Evolutionary conservation across 2,797 vertebrate species (phyloP), one percentile per base, ranked within the genome.

Genomic region (Poecilia picta): DNA sequence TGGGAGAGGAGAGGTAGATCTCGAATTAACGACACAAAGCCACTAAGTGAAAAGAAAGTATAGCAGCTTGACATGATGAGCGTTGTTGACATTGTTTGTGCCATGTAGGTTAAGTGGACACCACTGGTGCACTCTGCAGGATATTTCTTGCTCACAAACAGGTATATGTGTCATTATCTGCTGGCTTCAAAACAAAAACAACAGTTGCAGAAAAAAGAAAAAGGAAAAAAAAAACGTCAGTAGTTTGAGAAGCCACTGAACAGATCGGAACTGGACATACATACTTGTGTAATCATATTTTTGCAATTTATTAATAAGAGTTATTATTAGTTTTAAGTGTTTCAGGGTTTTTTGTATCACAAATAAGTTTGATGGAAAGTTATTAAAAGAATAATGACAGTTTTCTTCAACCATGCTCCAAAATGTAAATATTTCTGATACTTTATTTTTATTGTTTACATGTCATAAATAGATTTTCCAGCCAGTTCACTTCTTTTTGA

Each of bases 61-160:
- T 39, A 45, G 80, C 36, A 49, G 71, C 28, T 77, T 64, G 73
- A 79, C 45, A 36, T 41, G 68, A 25, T 75, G 81, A 81, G 43
- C 0, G 5, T 78, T 82, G 84, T 79, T 88, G 87, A 84, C 83
- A 79, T 76, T 84, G 81, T 91, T 87, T 85, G 78, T 76, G 86
- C 76, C 78, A 85, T 91, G 78, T 86, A 83, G 90, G 91, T 85
- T 87, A 89, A 91, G 88, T 89, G 81, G 76, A 80, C 76, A 83
- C 80, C 36, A 5, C 74, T 72, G 75, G 82, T 64, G 13, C 70
- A 28, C 72, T 83, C 75, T 79, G 77, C 31, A 10, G 68, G 74
- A 78, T 57, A 66, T 20, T 41, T 49, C 13, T 53, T 43, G n/a
- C 66, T 57, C 51, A 66, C 46, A 53, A 45, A 71, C 70, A 78